Base-by-base conservation (phyloP, 2,888 invertebrate species). In the Adela reaumurella region DNA sequence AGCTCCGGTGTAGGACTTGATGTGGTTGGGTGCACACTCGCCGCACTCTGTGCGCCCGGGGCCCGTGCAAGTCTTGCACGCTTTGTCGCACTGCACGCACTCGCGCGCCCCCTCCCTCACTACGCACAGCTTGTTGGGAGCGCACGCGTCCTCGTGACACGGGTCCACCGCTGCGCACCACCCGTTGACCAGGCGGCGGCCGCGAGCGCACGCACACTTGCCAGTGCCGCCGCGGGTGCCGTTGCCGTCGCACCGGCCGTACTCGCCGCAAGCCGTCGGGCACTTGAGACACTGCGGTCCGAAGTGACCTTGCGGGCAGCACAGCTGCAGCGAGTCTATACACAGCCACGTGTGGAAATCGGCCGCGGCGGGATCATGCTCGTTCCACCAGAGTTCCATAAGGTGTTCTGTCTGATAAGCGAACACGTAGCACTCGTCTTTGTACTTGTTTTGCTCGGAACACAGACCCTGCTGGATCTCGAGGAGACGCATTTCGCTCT, bases 201-300 rank as follows among this genome's bases (percentile, higher is more conserved):
- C n/a, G n/a, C n/a, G n/a, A n/a, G n/a, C n/a, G 68, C 97, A 98
- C 45, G 82, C 74, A 68, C 98, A 98, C 59, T 87, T 84, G 0
- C 97, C 98, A 67, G 89, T 92, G 3, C 98, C 98, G 65, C 89
- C 89, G 28, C 97, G 81, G 0, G 94, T 96, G 0, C 97, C 97
- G 48, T 88, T 87, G n/a, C 97, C 97, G 56, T 82, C 72, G 61
- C 84, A 84, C 59, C 81, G 83, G 11, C 96, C 96, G 71, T 88
- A 88, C 19, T 86, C 89, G 59, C 76, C 83, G 66, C 98, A 98
- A 50, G 94, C 77, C 45, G 58, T 46, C 10, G 85, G 86, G 65
- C 97, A 98, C 1, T 86, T 83, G 6, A 67, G 66, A 67, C 98
- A 98, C 2, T 83, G 71, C 1, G 84, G 76, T 0, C 97, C 97